Evolutionary conservation across 2,797 vertebrate species (phyloP), one percentile per base, ranked within the genome.

Genomic region (Pogoniulus pusillus): DNA sequence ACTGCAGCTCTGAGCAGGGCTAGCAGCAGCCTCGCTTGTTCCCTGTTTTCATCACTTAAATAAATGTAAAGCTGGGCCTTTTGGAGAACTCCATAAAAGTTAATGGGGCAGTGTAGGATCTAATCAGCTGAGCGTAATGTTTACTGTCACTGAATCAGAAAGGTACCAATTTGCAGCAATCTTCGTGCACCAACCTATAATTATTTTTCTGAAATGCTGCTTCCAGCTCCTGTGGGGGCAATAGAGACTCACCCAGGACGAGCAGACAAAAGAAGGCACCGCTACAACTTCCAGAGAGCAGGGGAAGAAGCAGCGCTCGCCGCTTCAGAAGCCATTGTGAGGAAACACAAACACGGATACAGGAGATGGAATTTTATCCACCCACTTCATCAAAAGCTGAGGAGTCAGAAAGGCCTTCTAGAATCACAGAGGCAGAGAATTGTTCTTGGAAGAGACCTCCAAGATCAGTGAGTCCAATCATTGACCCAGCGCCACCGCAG

Each of bases 51-150:
- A 80, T 84, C 37, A 55, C 43, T 83, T 66, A 47, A 71, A 66
- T 79, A 45, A 91, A 83, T 29, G 64, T 63, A 83, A 86, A 89
- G 86, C 79, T 22, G 37, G 47, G 43, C 63, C 76, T 76, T 82
- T 66, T 71, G 78, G 73, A 63, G 74, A 83, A 79, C 78, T 32
- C 19, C 78, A 63, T 89, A 58, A 66, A 83, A 91, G 78, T 89
- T 89, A 86, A 79, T 82, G 78, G 85, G 92, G 82, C 82, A 80
- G 78, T 9, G 78, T 23, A 62, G 59, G 89, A 89, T 89, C 82
- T 23, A 71, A 91, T 93, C 82, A 91, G 74, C 73, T 80, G 85
- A 63, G 86, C 7, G 60, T 9, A 65, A 58, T 83, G 89, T 79
- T 93, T 86, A 41, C 86, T 69, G 82, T 43, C 82, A 75, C 64